Evolutionary conservation across 92 coral and sea anemone genomes (phyloP).

Genomic region (Paragorgia papillata): DNA sequence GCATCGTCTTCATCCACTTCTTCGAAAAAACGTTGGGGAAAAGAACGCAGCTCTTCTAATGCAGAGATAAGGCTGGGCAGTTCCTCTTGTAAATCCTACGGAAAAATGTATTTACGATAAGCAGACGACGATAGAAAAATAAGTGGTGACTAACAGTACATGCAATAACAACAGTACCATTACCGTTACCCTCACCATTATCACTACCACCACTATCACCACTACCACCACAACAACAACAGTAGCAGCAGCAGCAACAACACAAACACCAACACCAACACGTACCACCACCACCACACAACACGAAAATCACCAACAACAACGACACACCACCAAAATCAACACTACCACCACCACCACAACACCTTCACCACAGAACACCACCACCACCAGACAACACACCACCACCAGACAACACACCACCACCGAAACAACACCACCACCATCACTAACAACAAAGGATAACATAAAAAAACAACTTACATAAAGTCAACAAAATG

Average conservation of each 20-base stretch:
- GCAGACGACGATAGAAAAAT: neutral
- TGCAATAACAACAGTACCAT: neutral
- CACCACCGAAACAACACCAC: neutral
- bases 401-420: neutral
- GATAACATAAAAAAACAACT: too few relatives aligned
- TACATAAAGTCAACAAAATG: too few relatives aligned
- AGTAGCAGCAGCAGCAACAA: neutral
- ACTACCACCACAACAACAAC: neutral
- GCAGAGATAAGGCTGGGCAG: neutral
- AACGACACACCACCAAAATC: too few relatives aligned
- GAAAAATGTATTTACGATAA: neutral
- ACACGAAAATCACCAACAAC: neutral
- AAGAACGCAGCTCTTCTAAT: constrained; percentile 7
- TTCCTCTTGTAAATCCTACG: constrained; percentile 19
- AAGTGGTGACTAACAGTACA: neutral
- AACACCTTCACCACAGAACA: neutral
- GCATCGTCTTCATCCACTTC: constrained; percentile 1
- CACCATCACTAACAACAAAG: neutral
- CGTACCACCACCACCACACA: neutral
- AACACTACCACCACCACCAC: neutral
- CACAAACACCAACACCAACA: neutral
- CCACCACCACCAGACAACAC: neutral
- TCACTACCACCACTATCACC: too few relatives aligned
- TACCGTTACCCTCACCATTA: neutral
- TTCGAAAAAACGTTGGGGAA: neutral